phyloP scores from a whole-genome alignment of 2,113 vertebrate species.

The Mobula birostris region DNA sequence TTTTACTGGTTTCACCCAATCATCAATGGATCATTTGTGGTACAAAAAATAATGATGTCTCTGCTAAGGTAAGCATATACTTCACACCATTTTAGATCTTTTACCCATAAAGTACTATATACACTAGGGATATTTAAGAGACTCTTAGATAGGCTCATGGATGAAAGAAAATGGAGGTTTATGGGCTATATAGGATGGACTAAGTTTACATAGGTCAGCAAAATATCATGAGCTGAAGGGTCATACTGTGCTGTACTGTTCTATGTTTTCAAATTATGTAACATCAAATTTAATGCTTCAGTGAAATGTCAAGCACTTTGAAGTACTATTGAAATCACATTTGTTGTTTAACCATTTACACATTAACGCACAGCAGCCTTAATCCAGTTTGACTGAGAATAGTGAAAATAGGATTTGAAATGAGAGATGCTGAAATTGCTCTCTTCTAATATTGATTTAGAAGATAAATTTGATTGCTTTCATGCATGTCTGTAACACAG shows the following conservation, averaged over 20 bases:
- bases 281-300: not conserved
- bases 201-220: too few relatives aligned
- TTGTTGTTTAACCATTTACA: not conserved
- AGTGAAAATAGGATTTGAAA: not conserved
- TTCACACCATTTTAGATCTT: not conserved
- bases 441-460: not conserved
- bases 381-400: not conserved
- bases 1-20: constrained; percentile 57
- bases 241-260: too few relatives aligned
- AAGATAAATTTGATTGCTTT: not conserved
- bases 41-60: constrained; percentile 43
- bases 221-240: too few relatives aligned
- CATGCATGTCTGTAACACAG: not conserved
- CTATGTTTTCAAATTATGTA: not conserved
- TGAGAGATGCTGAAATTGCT: not conserved
- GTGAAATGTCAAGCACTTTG: not conserved
- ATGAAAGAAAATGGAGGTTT: too few relatives aligned
- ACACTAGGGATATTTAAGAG: too few relatives aligned
- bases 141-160: too few relatives aligned
- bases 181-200: too few relatives aligned
- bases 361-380: not conserved
- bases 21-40: constrained; percentile 50
- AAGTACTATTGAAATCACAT: not conserved
- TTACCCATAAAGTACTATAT: not conserved
- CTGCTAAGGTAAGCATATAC: constrained; percentile 50